Percentiles rank a stretch among this genome's conserved stretches.
These are phyloP conservation scores for Protula sp. DNA, from an alignment of 2,888 invertebrate genomes.

Conservation along the genomic window DNA sequence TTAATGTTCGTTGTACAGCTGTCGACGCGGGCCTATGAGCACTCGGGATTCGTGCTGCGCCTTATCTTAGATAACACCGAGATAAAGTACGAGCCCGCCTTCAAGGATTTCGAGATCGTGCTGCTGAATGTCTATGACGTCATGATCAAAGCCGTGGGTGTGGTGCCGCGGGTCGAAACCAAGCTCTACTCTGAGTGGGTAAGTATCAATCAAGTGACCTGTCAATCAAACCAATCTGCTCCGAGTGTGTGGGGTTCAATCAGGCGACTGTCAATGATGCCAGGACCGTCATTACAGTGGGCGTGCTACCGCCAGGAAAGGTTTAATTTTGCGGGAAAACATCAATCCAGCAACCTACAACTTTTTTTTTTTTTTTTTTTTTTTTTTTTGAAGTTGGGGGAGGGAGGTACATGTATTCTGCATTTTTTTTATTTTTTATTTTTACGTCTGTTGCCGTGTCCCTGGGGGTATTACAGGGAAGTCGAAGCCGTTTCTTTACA, in stretches of 20 bases:
- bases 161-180: conserved; percentile 74
- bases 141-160: conserved; percentile 68
- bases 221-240: too few species aligned
- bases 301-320: not conserved
- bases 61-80: conserved; percentile 51
- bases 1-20: too few species aligned
- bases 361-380: too few species aligned
- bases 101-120: conserved; percentile 66
- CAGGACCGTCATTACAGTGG: not conserved
- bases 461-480: too few species aligned
- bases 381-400: too few species aligned
- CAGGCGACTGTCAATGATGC: not conserved
- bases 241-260: not conserved
- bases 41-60: conserved; percentile 53
- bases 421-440: too few species aligned
- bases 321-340: too few species aligned
- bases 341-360: too few species aligned
- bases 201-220: too few species aligned
- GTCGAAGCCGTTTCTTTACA: too few species aligned
- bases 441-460: too few species aligned
- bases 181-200: conserved; percentile 67
- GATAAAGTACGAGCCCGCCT: conserved; percentile 55
- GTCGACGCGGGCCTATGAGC: conserved; percentile 51
- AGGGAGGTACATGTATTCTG: too few species aligned
- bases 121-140: conserved; percentile 68